Percentiles rank a stretch among this genome's conserved stretches.
Conservation (phyloP, 2,113 vertebrate genomes). For the Chelonoidis abingdonii region DNA sequence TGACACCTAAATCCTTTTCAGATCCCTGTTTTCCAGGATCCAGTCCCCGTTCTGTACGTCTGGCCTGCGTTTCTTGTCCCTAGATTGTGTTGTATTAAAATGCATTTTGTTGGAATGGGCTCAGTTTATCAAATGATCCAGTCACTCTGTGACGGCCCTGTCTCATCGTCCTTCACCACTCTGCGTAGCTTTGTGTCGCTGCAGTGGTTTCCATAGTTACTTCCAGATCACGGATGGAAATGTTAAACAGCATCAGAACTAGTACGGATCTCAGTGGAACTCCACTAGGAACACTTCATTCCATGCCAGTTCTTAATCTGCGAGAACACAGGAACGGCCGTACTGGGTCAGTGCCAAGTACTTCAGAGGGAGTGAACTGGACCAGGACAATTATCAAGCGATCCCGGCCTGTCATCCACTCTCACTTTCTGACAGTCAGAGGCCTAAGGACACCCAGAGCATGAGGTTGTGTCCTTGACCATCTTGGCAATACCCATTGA, state of each 20-base stretch:
- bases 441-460: neutral
- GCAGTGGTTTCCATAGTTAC: fast-evolving
- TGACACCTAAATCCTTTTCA: too few relatives aligned
- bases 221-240: neutral
- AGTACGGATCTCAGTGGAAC: neutral
- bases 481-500: neutral
- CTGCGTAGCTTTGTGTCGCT: neutral
- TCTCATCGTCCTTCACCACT: neutral
- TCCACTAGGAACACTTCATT: neutral
- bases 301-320: neutral
- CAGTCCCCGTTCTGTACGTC: neutral
- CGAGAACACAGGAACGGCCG: neutral
- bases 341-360: neutral
- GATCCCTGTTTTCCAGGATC: too few relatives aligned
- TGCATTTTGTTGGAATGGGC: neutral
- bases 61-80: neutral
- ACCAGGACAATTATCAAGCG: neutral
- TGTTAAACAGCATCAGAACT: neutral
- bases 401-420: too few relatives aligned
- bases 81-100: fast-evolving
- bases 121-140: neutral
- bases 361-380: neutral
- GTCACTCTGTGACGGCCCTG: fast-evolving
- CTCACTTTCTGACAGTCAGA: neutral
- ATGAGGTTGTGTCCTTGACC: neutral